Percentiles rank a stretch among this genome's conserved stretches.
Evolutionary conservation across 2,113 vertebrate genomes (phyloP).

Genomic region (Poeciliopsis turrubarensis): DNA sequence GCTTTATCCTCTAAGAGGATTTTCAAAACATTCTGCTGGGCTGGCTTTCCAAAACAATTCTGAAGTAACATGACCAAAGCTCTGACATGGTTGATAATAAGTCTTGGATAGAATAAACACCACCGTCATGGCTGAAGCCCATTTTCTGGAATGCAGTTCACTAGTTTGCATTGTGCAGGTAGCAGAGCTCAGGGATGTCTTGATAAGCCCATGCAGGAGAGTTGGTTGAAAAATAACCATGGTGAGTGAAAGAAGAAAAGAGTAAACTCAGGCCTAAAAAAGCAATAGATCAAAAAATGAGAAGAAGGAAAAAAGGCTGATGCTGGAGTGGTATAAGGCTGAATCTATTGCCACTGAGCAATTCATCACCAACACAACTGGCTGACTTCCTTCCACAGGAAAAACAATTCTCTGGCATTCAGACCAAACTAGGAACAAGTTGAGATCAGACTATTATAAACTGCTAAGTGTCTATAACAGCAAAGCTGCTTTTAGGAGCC

Average conservation of each 20-base stretch:
- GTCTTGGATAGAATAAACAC: conserved; percentile 68
- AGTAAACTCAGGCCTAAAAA: conserved; percentile 51
- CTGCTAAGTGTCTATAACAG: conserved; percentile 13
- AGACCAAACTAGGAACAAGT: conserved; percentile 66
- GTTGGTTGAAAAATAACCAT: conserved; percentile 31
- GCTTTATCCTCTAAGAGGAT: conserved; percentile 41
- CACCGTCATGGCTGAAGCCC: conserved; percentile 20
- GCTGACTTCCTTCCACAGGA: conserved; percentile 65
- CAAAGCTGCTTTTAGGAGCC: conserved; percentile 22
- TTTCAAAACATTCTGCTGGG: conserved; percentile 50
- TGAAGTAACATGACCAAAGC: conserved; percentile 39
- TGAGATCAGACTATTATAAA: conserved; percentile 35
- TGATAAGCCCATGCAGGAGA: conserved; percentile 37
- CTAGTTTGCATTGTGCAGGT: conserved; percentile 44
- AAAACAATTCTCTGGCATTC: conserved; percentile 45
- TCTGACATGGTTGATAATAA: conserved; percentile 64
- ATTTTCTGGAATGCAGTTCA: conserved; percentile 48
- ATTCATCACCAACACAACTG: conserved; percentile 29
- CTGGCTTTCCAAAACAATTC: conserved; percentile 43
- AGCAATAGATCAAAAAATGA: conserved; percentile 49
- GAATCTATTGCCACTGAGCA: conserved; percentile 43
- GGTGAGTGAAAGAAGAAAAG: conserved; percentile 34
- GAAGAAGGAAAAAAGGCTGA: conserved; percentile 5
- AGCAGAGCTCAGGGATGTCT: conserved; percentile 46
- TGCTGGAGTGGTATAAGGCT: conserved; percentile 34